Conservation (phyloP, 1,140 invertebrate species). For the Mycetomoellerius zeteki region DNA sequence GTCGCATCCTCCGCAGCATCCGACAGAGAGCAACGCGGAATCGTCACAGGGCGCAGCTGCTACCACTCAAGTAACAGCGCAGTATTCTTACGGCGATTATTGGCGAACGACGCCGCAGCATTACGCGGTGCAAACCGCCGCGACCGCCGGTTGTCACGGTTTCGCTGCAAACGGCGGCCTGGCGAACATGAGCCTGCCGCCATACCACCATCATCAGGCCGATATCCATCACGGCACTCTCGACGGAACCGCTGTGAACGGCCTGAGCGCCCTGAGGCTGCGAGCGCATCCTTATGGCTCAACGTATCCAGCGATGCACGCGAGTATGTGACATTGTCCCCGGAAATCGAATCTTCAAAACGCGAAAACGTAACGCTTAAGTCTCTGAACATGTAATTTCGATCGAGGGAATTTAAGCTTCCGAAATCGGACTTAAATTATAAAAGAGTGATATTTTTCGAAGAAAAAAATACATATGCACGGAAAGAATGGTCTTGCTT, state of each 20-base stretch:
- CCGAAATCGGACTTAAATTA: background rate
- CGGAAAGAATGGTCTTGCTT: no score
- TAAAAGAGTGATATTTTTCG: background rate
- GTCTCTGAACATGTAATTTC: background rate
- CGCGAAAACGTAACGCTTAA: background rate
- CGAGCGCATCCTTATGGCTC: constrained; percentile 83
- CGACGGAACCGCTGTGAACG: constrained; percentile 80
- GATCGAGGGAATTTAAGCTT: background rate
- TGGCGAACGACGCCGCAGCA: constrained; percentile 79
- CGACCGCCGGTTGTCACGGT: constrained; percentile 79
- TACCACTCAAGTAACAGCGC: constrained; percentile 75
- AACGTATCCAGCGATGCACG: constrained; percentile 85
- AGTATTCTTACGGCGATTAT: constrained; percentile 82
- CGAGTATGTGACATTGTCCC: constrained; percentile 83
- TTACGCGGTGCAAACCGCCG: constrained; percentile 72
- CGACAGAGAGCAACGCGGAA: constrained; percentile 72
- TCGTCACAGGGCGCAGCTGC: constrained; percentile 65
- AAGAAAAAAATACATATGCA: background rate
- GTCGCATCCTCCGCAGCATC: constrained; percentile 74
- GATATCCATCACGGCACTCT: constrained; percentile 78
- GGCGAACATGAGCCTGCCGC: constrained; percentile 78
- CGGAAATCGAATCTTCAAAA: background rate
- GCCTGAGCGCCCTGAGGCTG: constrained; percentile 82
- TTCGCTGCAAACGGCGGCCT: constrained; percentile 82
- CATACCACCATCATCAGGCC: constrained; percentile 78